Evolutionary conservation across 2,113 vertebrate species (phyloP).

Genomic region (Varanus komodoensis): DNA sequence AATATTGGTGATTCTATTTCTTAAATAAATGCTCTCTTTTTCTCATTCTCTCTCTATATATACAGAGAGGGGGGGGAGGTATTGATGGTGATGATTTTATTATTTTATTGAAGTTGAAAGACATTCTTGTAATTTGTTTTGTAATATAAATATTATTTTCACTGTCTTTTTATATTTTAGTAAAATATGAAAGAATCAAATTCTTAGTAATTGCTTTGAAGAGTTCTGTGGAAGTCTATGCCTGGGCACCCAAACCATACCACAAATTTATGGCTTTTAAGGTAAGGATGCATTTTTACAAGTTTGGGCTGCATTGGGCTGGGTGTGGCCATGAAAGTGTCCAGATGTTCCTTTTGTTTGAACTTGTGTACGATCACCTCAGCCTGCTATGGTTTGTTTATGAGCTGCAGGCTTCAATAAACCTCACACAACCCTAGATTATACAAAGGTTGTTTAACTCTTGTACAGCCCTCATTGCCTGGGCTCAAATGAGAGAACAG

Average conservation of each 20-base stretch:
- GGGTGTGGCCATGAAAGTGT: background rate
- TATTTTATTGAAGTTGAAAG: background rate
- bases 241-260: slow-evolving; percentile 99
- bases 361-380: background rate
- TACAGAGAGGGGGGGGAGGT: no score
- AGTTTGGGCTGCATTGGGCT: no score
- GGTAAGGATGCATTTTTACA: slow-evolving; percentile 77
- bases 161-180: slow-evolving; percentile 76
- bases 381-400: no score
- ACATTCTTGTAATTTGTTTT: background rate
- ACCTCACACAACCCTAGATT: no score
- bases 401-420: no score
- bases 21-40: no score
- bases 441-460: no score
- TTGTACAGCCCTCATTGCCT: no score
- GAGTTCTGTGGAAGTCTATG: slow-evolving; percentile 98
- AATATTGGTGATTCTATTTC: background rate
- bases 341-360: background rate
- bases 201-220: slow-evolving; percentile 98
- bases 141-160: background rate
- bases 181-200: slow-evolving; percentile 99
- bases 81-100: background rate
- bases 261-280: slow-evolving; percentile 99
- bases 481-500: no score
- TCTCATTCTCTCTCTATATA: no score